Evolutionary conservation across 1,140 invertebrate species (phyloP).

Genomic region (Antheraea pernyi): DNA sequence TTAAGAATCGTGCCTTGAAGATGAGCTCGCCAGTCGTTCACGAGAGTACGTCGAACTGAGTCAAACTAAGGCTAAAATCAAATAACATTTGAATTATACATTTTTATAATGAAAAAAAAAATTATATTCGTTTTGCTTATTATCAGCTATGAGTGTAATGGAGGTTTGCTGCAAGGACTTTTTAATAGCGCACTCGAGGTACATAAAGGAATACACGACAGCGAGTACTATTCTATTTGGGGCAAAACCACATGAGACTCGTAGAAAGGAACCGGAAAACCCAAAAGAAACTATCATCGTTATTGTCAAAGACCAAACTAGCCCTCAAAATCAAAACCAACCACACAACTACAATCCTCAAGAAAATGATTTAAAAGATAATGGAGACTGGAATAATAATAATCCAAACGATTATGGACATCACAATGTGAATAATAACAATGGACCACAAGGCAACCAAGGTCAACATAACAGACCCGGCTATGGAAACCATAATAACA

Average conservation of each 20-base stretch:
- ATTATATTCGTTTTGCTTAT: conserved; percentile 19
- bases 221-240: conserved; percentile 18
- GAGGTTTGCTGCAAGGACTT: conserved; percentile 21
- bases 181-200: conserved; percentile 25
- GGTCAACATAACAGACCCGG: conserved; percentile 6
- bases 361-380: conserved; percentile 2
- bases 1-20: conserved; percentile 18
- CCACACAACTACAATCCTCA: conserved; percentile 1
- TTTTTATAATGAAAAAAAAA: conserved; percentile 12
- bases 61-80: conserved; percentile 1
- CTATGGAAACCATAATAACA: conserved; percentile 5
- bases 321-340: conserved; percentile 13
- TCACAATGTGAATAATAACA: conserved; percentile 7
- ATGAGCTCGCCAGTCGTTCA: conserved; percentile 27
- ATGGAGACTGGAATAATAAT: conserved; percentile 5
- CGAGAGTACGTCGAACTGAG: conserved; percentile 17
- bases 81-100: conserved; percentile 12
- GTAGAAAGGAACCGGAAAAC: conserved; percentile 3
- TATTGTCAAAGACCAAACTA: conserved; percentile 22
- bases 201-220: conserved; percentile 22
- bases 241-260: conserved; percentile 6
- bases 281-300: conserved; percentile 24
- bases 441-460: conserved; percentile 6
- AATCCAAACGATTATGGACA: conserved; percentile 16
- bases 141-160: conserved; percentile 21